phyloP scores from a whole-genome alignment of 2,113 vertebrate species.

The Salminus brasiliensis region DNA sequence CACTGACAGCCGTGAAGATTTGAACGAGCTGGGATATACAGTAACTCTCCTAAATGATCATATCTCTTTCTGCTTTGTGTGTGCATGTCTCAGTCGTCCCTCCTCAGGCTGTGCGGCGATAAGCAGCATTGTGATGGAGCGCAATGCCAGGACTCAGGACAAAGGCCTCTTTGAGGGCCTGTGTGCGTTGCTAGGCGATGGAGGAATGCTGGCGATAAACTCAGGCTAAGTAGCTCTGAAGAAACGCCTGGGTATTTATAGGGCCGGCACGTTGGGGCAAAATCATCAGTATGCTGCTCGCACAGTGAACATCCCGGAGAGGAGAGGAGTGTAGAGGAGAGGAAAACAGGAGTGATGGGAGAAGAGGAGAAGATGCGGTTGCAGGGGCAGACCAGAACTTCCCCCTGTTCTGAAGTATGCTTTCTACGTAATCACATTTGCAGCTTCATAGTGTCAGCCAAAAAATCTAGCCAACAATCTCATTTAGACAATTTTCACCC shows the following conservation, averaged over 20 bases:
- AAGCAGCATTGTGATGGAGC: slow-evolving; percentile 74
- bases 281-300: slow-evolving; percentile 76
- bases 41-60: slow-evolving; percentile 16
- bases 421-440: background rate
- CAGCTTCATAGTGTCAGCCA: too few species aligned
- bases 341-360: background rate
- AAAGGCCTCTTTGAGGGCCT: slow-evolving; percentile 86
- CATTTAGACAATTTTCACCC: background rate
- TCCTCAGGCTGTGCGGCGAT: slow-evolving; percentile 55
- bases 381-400: background rate
- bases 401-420: background rate
- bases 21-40: background rate
- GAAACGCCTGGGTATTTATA: slow-evolving; percentile 81
- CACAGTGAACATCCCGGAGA: slow-evolving; percentile 60
- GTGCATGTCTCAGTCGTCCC: slow-evolving; percentile 4
- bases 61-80: slow-evolving; percentile 51
- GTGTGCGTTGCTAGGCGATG: slow-evolving; percentile 86
- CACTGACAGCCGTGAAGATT: background rate
- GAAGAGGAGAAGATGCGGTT: background rate
- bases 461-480: background rate
- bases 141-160: slow-evolving; percentile 78
- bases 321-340: slow-evolving; percentile 22
- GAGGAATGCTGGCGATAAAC: slow-evolving; percentile 84
- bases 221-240: slow-evolving; percentile 82
- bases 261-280: slow-evolving; percentile 70